Evolutionary conservation across 1,140 invertebrate species (phyloP).

Genomic region (Drosophila baimaii): DNA sequence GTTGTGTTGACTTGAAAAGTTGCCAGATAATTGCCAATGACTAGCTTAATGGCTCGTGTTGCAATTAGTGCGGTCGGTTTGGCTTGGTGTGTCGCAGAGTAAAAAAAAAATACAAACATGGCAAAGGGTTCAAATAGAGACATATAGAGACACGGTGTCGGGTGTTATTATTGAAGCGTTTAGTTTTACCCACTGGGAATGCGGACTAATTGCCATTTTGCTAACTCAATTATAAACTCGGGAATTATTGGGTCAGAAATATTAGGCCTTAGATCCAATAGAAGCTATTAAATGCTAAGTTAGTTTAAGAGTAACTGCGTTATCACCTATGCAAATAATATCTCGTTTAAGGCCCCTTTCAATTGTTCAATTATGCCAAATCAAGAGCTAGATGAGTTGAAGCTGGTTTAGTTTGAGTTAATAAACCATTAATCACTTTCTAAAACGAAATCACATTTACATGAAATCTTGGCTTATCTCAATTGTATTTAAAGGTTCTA

Average conservation of each 20-base stretch:
- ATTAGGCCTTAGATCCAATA: not conserved
- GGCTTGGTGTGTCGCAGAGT: conserved; percentile 25
- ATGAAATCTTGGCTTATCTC: not conserved
- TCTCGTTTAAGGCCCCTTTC: not conserved
- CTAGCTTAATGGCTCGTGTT: conserved; percentile 74
- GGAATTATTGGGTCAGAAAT: conserved; percentile 32
- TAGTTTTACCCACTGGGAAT: conserved; percentile 17
- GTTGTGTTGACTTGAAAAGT: conserved; percentile 45
- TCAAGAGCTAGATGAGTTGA: not conserved
- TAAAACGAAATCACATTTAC: not conserved
- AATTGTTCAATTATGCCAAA: not conserved
- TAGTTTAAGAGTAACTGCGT: not conserved
- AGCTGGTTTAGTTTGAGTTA: not conserved
- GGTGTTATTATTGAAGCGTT: conserved; percentile 27
- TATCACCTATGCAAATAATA: not conserved
- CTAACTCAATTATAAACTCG: conserved; percentile 1
- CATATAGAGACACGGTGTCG: conserved; percentile 15
- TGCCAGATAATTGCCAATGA: conserved; percentile 71
- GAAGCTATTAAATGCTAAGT: not conserved
- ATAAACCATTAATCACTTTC: conserved; percentile 24
- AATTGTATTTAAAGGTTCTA: not conserved
- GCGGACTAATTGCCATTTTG: conserved; percentile 12
- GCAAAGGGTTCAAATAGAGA: conserved; percentile 32
- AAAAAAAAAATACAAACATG: not conserved
- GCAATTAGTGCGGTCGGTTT: conserved; percentile 74